Percentiles rank a stretch among this genome's conserved stretches.
phyloP scores from a whole-genome alignment of 2,797 vertebrate genomes.

The Arctocebus calabarensis region DNA sequence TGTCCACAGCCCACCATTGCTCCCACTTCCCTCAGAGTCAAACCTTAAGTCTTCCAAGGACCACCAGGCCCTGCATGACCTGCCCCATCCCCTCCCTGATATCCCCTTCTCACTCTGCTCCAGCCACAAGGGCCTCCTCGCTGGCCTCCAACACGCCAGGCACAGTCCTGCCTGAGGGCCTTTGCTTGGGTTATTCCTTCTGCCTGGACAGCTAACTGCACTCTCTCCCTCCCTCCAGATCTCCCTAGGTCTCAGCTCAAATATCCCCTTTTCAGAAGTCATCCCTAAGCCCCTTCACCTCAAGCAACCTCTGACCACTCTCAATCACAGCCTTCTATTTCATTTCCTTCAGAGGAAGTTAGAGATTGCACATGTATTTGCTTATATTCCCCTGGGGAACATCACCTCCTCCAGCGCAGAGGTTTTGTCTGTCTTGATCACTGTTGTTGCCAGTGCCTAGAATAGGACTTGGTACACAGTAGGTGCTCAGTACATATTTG shows the following conservation, averaged over 20 bases:
- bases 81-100: fast-evolving
- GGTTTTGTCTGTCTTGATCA: not conserved
- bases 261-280: not conserved
- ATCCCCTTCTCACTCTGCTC: not conserved
- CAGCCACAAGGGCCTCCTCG: not conserved
- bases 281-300: not conserved
- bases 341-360: not conserved
- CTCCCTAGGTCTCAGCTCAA: not conserved
- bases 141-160: not conserved
- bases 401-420: not conserved
- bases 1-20: not conserved
- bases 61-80: not conserved
- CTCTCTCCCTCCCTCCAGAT: not conserved
- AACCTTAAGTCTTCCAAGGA: not conserved
- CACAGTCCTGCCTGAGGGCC: not conserved
- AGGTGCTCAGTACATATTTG: not conserved
- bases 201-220: not conserved
- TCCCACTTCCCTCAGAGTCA: not conserved
- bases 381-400: not conserved
- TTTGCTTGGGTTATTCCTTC: not conserved
- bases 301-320: not conserved
- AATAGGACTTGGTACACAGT: not conserved
- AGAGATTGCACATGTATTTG: not conserved
- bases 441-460: not conserved
- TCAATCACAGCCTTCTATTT: not conserved